A percentile compares a stretch with the other conserved stretches of the same genome.
Evolutionary conservation across 2,113 vertebrate species (phyloP).

Genomic region (Piprites chloris): DNA sequence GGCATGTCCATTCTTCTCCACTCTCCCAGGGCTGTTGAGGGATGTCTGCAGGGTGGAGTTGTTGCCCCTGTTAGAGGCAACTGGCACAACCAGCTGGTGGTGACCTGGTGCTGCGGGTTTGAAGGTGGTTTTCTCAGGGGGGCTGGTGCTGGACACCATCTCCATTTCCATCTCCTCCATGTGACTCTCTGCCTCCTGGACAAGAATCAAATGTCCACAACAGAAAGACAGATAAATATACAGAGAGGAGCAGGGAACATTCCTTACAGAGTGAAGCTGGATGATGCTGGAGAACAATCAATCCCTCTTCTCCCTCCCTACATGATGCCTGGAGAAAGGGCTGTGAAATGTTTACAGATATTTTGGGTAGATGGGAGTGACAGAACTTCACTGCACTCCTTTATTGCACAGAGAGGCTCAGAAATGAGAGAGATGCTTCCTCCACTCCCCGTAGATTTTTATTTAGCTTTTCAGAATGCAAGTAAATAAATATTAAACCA

Average conservation of each 20-base stretch:
- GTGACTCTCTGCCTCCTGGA: slow-evolving; percentile 85
- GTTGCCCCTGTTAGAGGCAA: slow-evolving; percentile 75
- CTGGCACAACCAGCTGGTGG: slow-evolving; percentile 76
- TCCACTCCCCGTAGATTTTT: background rate
- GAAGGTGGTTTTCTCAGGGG: slow-evolving; percentile 82
- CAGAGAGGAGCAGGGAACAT: background rate
- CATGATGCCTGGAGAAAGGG: background rate
- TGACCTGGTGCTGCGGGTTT: slow-evolving; percentile 76
- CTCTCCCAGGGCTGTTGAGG: slow-evolving; percentile 76
- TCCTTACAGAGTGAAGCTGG: slow-evolving; percentile 27
- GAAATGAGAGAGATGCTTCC: background rate
- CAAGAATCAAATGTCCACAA: slow-evolving; percentile 73
- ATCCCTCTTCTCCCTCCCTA: slow-evolving; percentile 2
- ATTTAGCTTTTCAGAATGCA: background rate
- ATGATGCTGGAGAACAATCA: background rate
- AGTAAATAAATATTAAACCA: background rate
- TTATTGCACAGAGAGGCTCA: background rate
- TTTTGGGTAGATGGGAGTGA: background rate
- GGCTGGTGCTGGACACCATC: slow-evolving; percentile 86
- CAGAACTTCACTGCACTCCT: background rate
- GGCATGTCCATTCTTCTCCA: slow-evolving; percentile 87
- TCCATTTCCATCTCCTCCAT: slow-evolving; percentile 90
- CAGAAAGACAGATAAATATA: slow-evolving; percentile 48
- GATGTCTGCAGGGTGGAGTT: slow-evolving; percentile 74
- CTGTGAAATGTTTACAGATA: background rate